Evolutionary conservation across 2,888 invertebrate genomes (phyloP).

Genomic region (Marasmarcha lunaedactyla): DNA sequence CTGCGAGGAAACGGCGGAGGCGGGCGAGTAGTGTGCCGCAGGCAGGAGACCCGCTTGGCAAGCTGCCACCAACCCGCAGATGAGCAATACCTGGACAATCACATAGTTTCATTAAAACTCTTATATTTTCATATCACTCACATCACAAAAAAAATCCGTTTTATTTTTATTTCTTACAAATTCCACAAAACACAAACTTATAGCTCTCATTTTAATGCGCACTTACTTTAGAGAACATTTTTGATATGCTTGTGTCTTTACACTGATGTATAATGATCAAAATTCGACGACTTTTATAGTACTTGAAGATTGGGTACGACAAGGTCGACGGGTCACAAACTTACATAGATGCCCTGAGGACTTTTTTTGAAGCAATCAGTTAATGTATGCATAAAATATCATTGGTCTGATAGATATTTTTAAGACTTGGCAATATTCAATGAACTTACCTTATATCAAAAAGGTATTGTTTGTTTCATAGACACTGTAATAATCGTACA

Average conservation of each 20-base stretch:
- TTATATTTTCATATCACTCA: too few species aligned
- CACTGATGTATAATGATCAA: slow-evolving; percentile 35
- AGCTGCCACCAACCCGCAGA: slow-evolving; percentile 50
- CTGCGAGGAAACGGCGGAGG: slow-evolving; percentile 46
- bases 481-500: too few species aligned
- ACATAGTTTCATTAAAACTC: too few species aligned
- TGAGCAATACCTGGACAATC: slow-evolving; percentile 31
- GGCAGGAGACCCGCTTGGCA: slow-evolving; percentile 44
- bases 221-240: slow-evolving; percentile 55
- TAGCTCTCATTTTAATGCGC: too few species aligned
- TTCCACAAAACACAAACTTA: too few species aligned
- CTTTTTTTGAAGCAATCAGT: not conserved
- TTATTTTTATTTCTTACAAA: slow-evolving; percentile 6
- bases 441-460: too few species aligned
- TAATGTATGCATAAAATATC: not conserved
- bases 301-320: slow-evolving; percentile 36
- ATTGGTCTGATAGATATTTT: too few species aligned
- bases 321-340: slow-evolving; percentile 44
- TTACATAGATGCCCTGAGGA: slow-evolving; percentile 20
- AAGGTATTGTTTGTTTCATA: too few species aligned
- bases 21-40: slow-evolving; percentile 45
- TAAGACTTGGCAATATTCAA: too few species aligned
- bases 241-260: not conserved
- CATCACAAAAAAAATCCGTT: not conserved
- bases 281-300: slow-evolving; percentile 39